Percentiles rank a stretch among this genome's conserved stretches.
These are phyloP conservation scores for Cyrtorhinus lividipennis DNA, from an alignment of 1,140 invertebrate species.

Conservation along the genomic window DNA sequence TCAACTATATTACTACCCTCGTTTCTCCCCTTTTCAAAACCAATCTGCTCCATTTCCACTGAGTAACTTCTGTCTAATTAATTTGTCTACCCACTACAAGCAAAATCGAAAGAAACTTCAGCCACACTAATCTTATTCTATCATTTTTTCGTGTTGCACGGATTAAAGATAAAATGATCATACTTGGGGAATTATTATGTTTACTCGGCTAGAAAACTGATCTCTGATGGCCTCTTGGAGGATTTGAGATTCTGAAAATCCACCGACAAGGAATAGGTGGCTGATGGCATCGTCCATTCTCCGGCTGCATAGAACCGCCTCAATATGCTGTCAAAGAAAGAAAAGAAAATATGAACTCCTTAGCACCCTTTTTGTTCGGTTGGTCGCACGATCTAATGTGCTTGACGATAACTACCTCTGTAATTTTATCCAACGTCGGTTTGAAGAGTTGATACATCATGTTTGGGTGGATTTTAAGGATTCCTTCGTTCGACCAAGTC, in stretches of 20 bases:
- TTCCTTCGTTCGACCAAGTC: constrained; percentile 43
- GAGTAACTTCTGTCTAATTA: no score
- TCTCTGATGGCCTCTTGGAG: constrained; percentile 32
- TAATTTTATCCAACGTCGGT: constrained; percentile 37
- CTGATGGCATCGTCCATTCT: constrained; percentile 30
- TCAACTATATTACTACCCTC: no score
- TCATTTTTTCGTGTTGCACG: no score
- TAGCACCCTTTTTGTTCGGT: no score
- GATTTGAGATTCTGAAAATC: constrained; percentile 41
- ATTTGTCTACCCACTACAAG: no score
- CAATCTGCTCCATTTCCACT: no score
- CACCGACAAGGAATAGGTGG: constrained; percentile 43
- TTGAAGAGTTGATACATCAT: constrained; percentile 38
- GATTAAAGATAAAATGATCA: no score
- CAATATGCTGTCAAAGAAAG: constrained; percentile 31
- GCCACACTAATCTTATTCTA: no score
- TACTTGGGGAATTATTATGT: constrained; percentile 40
- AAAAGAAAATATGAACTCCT: no score
- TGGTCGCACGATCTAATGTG: no score
- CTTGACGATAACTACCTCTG: constrained; percentile 26
- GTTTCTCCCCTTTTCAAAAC: no score
- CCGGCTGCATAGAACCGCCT: constrained; percentile 34
- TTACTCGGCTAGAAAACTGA: constrained; percentile 19
- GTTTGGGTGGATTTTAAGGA: constrained; percentile 37
- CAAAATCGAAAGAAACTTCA: no score